Base-by-base conservation (phyloP, 2,797 vertebrate genomes). In the Chanos chanos region DNA sequence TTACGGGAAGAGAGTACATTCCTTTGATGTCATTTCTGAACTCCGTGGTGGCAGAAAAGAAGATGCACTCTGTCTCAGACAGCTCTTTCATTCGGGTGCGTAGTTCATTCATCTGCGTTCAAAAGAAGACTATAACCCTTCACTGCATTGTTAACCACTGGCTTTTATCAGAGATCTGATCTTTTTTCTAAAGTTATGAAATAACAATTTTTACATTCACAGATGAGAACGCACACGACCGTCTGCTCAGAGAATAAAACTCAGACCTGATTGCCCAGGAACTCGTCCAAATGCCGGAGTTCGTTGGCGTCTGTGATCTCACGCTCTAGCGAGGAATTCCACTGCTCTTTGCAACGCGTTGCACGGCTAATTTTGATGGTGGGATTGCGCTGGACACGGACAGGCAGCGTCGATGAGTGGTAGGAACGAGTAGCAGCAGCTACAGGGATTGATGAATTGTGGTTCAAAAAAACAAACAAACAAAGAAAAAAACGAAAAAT, bases 1-100 rank as follows among this genome's bases (percentile, higher is more conserved):
- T 78, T 79, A 99, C 96, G 13, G 94, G 89, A 21, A 93, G 70
- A 1, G 93, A 95, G 76, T 94, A 97, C 94, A 98, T 94, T 74
- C 89, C 90, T 72, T 98, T 98, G 75, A 99, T 92, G 53, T 88
- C 94, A 61, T 91, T 90, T 77, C 96, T 89, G 74, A 99, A 98
- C 71, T 92, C 86, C 64, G 91, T 91, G 0, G 94, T 97, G 74
- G 95, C 93, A 51, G 80, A 85, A 16, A 95, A 92, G 72, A 98
- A 98, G 54, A 97, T 84, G 64, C 62, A 86, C 75, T 99, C 96
- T 0, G 91, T 89, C 15, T 81, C 79, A 0, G 95, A 94, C 75
- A 95, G 89, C 66, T 92, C 86, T 63, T 85, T 89, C 1, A 48
- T 43, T 57, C 85, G 81, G 15, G 83, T 87, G 37, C 72, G 87